These are phyloP conservation scores for Spialia ferax DNA, from an alignment of 2,888 invertebrate genomes.

Conservation along the genomic window DNA sequence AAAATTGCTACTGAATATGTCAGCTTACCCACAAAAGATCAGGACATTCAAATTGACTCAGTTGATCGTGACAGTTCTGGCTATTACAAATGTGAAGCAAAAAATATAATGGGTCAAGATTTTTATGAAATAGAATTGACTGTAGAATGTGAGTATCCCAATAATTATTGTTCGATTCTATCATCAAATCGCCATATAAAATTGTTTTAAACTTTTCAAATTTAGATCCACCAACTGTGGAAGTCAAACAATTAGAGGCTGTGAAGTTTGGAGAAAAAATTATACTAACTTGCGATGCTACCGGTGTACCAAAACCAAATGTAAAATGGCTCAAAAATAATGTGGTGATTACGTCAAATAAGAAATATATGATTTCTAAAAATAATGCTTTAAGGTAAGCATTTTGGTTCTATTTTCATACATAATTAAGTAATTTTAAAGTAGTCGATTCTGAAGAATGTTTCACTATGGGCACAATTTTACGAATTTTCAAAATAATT, in stretches of 20 bases:
- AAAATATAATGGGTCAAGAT: slow-evolving; percentile 7
- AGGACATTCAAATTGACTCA: neutral
- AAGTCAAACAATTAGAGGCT: slow-evolving; percentile 8
- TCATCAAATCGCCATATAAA: too few species aligned
- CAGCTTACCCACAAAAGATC: neutral
- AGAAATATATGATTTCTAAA: slow-evolving; percentile 15
- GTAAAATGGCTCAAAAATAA: slow-evolving; percentile 17
- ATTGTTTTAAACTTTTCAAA: too few species aligned
- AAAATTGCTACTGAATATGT: neutral
- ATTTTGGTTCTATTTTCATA: too few species aligned
- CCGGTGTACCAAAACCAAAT: slow-evolving; percentile 17
- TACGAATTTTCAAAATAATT: too few species aligned
- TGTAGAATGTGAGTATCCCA: slow-evolving; percentile 19
- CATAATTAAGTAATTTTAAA: neutral
- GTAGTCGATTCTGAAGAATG: too few species aligned
- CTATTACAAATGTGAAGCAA: slow-evolving; percentile 19
- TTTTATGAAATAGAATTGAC: slow-evolving; percentile 13
- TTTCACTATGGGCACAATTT: too few species aligned
- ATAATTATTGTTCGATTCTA: neutral
- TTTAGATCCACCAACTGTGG: slow-evolving; percentile 24
- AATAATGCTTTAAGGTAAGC: slow-evolving; percentile 16
- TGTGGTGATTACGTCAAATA: neutral
- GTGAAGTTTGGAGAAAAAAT: slow-evolving; percentile 14
- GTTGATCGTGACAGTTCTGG: neutral
- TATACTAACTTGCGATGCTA: slow-evolving; percentile 8